Evolutionary conservation across 2,888 invertebrate species (phyloP).

Genomic region (Malthinus seriepunctatus): DNA sequence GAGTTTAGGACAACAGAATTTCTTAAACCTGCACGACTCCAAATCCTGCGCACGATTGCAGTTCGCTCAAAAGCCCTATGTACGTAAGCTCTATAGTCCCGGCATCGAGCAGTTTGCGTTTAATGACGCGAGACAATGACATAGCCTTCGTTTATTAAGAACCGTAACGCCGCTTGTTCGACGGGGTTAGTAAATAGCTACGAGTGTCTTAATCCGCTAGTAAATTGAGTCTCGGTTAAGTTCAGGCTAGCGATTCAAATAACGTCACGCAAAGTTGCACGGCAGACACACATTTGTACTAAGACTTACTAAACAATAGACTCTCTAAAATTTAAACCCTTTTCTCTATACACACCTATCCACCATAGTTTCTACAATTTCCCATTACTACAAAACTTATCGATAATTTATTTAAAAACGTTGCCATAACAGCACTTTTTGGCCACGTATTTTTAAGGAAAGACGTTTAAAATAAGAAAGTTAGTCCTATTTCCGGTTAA

Average conservation of each 20-base stretch:
- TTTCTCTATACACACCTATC: too few relatives aligned
- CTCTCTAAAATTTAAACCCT: neutral
- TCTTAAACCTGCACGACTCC: constrained; percentile 38
- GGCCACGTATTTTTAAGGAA: too few relatives aligned
- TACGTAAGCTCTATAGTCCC: constrained; percentile 51
- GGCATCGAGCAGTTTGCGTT: constrained; percentile 50
- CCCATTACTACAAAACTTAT: too few relatives aligned
- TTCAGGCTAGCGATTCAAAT: constrained; percentile 50
- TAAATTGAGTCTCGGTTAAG: constrained; percentile 56
- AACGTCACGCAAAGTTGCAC: constrained; percentile 34
- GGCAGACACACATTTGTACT: constrained; percentile 18
- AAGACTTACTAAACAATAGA: constrained; percentile 1
- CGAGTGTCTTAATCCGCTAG: constrained; percentile 57
- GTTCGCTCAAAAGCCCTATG: constrained; percentile 52
- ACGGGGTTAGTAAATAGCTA: constrained; percentile 55
- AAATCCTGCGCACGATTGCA: constrained; percentile 50
- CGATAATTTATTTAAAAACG: too few relatives aligned
- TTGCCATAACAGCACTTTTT: too few relatives aligned
- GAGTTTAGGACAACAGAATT: constrained; percentile 27
- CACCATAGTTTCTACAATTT: too few relatives aligned
- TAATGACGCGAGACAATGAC: constrained; percentile 57
- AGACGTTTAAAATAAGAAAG: too few relatives aligned
- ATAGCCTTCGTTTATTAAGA: constrained; percentile 58
- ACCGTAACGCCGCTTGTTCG: constrained; percentile 56
- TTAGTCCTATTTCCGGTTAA: too few relatives aligned